A percentile compares a stretch with the other conserved stretches of the same genome.
Evolutionary conservation across 2,888 invertebrate species (phyloP).

Genomic region (Pedicia rivosa): DNA sequence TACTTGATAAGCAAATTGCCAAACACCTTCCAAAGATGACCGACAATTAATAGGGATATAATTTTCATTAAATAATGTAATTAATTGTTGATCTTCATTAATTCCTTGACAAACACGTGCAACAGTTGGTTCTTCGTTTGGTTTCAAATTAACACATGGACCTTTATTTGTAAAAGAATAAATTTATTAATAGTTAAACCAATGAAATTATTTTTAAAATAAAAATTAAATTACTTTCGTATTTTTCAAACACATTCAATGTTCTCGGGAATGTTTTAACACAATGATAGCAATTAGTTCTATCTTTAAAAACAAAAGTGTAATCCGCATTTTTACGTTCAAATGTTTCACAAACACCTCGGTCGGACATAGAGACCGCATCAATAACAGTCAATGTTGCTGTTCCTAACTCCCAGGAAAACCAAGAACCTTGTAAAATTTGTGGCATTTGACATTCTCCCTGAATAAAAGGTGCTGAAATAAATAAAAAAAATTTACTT

Average conservation of each 20-base stretch:
- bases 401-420: conserved; percentile 74
- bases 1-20: conserved; percentile 81
- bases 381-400: conserved; percentile 73
- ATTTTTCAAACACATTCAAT: conserved; percentile 76
- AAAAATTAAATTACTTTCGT: conserved; percentile 48
- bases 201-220: background rate
- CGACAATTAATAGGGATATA: conserved; percentile 81
- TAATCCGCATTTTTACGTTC: conserved; percentile 67
- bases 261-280: conserved; percentile 73
- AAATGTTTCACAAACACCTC: conserved; percentile 57
- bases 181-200: background rate
- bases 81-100: conserved; percentile 60
- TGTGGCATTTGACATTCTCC: conserved; percentile 53
- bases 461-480: background rate
- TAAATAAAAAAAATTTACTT: too few relatives aligned
- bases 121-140: conserved; percentile 49
- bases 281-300: conserved; percentile 60
- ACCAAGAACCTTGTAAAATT: conserved; percentile 75
- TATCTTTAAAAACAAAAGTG: conserved; percentile 59
- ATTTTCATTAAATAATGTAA: conserved; percentile 79
- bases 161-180: conserved; percentile 34
- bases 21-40: conserved; percentile 88
- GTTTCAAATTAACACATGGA: conserved; percentile 55
- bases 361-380: conserved; percentile 57
- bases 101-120: conserved; percentile 61